Evolutionary conservation across 1,140 invertebrate genomes (phyloP).

Genomic region (Drosophila santomea): DNA sequence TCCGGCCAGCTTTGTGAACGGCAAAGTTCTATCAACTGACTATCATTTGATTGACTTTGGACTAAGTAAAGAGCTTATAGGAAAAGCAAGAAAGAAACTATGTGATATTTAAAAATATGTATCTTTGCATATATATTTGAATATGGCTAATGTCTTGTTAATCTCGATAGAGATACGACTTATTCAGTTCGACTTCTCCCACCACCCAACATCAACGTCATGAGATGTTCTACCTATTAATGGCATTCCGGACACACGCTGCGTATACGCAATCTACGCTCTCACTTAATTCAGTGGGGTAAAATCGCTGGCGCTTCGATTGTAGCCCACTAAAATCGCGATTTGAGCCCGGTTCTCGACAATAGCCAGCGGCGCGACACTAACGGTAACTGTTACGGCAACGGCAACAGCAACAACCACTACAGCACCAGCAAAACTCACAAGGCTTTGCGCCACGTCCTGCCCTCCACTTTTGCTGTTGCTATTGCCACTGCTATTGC

Average conservation of each 20-base stretch:
- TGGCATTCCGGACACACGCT: background rate
- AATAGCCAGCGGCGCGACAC: slow-evolving; percentile 58
- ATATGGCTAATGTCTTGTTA: too few species aligned
- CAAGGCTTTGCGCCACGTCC: slow-evolving; percentile 45
- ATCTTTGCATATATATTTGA: too few species aligned
- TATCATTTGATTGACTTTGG: too few species aligned
- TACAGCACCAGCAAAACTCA: slow-evolving; percentile 46
- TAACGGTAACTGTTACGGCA: slow-evolving; percentile 26
- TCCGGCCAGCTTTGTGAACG: background rate
- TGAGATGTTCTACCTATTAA: background rate
- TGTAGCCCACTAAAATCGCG: slow-evolving; percentile 50
- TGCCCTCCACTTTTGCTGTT: slow-evolving; percentile 12
- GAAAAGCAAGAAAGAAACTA: too few species aligned
- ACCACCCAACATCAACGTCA: background rate
- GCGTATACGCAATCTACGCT: slow-evolving; percentile 60
- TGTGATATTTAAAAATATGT: too few species aligned
- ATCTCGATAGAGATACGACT: too few species aligned
- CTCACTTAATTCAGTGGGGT: slow-evolving; percentile 58
- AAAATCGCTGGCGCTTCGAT: slow-evolving; percentile 57
- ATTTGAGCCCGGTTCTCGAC: slow-evolving; percentile 33
- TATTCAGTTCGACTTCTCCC: too few species aligned
- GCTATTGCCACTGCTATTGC: slow-evolving; percentile 23
- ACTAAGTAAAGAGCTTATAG: background rate
- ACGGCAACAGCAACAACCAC: slow-evolving; percentile 36
- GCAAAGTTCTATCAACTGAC: background rate